These are phyloP conservation scores for Drosophila ustulata DNA, from an alignment of 2,888 invertebrate species.

Conservation along the genomic window DNA sequence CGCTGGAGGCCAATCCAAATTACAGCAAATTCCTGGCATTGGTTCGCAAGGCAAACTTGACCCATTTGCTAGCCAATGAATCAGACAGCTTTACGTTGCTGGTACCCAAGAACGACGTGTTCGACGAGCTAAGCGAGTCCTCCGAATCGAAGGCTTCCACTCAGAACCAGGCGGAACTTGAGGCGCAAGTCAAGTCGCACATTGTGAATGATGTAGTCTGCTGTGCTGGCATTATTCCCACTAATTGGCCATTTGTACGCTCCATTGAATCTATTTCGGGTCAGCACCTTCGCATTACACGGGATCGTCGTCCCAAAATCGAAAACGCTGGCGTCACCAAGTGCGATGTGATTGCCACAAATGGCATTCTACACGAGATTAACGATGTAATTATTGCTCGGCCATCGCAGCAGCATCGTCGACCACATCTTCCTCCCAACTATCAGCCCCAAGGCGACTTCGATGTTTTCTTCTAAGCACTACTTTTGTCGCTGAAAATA, in stretches of 20 bases:
- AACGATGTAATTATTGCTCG: conserved; percentile 83
- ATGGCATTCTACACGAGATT: conserved; percentile 85
- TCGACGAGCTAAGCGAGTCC: conserved; percentile 81
- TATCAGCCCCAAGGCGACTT: conserved; percentile 66
- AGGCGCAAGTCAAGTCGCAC: conserved; percentile 82
- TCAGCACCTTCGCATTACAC: conserved; percentile 82
- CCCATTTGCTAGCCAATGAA: conserved; percentile 77
- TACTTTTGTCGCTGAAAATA: neutral
- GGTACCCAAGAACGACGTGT: conserved; percentile 85
- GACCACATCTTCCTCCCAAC: conserved; percentile 53
- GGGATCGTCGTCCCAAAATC: conserved; percentile 85
- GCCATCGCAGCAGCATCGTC: conserved; percentile 53
- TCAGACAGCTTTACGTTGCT: conserved; percentile 82
- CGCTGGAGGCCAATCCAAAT: conserved; percentile 82
- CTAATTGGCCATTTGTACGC: conserved; percentile 85
- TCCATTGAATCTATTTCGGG: conserved; percentile 84
- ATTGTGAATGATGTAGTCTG: conserved; percentile 85
- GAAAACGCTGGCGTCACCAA: conserved; percentile 85
- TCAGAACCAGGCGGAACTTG: conserved; percentile 71
- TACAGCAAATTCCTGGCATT: conserved; percentile 84
- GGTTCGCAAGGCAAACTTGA: conserved; percentile 83
- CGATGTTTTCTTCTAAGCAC: conserved; percentile 74
- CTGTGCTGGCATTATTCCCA: conserved; percentile 84
- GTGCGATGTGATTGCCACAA: conserved; percentile 84
- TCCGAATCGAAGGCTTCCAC: conserved; percentile 64